Conservation (phyloP, 2,113 vertebrate species). For the Callochromis pleurospilus region DNA sequence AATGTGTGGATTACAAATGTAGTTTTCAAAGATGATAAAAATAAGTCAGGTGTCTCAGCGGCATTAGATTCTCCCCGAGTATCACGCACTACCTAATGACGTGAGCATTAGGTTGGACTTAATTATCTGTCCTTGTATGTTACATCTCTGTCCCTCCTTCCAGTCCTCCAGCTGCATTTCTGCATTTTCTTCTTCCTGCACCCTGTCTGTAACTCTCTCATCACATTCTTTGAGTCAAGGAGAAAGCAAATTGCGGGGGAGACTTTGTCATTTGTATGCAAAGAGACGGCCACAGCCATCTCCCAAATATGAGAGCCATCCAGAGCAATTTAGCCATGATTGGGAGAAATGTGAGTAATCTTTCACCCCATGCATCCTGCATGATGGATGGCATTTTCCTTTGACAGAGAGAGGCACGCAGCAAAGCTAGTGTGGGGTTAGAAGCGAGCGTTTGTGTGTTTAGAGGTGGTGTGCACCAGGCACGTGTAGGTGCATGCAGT, state of each 20-base stretch:
- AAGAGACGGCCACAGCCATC: not conserved
- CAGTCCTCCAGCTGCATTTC: not conserved
- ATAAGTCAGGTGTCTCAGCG: not conserved
- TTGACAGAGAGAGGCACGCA: not conserved
- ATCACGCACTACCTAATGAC: not conserved
- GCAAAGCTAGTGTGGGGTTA: not conserved
- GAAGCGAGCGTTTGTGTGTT: not conserved
- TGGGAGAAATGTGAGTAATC: constrained; percentile 43
- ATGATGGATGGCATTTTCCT: constrained; percentile 37
- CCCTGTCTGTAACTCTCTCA: not conserved
- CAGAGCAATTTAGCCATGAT: constrained; percentile 37
- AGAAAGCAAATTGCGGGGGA: constrained; percentile 20
- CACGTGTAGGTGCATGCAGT: not conserved
- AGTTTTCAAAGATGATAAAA: not conserved
- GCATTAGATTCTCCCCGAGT: not conserved
- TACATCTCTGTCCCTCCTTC: not conserved
- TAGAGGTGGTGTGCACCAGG: not conserved
- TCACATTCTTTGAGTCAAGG: constrained; percentile 11
- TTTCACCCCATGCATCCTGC: constrained; percentile 2
- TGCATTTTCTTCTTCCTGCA: not conserved
- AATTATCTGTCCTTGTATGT: not conserved
- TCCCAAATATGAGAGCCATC: constrained; percentile 45
- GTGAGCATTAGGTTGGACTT: not conserved
- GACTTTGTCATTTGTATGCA: constrained; percentile 42
- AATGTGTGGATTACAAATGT: constrained; percentile 13